These are phyloP conservation scores for Brachyistius frenatus DNA, from an alignment of 2,113 vertebrate species.

Conservation along the genomic window DNA sequence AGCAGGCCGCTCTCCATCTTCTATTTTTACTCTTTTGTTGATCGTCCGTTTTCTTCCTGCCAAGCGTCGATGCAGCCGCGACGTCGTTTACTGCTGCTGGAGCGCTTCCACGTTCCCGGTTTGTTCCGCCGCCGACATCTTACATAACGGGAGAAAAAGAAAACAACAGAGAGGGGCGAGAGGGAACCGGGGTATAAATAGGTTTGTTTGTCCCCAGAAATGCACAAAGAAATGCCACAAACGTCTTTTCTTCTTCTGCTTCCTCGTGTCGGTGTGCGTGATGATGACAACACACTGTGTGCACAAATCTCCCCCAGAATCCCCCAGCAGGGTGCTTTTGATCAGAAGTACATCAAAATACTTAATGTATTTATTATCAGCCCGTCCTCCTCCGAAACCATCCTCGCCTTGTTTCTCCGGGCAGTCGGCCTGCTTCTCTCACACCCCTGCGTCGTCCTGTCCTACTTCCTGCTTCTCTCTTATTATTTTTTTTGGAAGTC, in stretches of 20 bases:
- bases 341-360: background rate
- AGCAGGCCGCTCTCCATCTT: conserved; percentile 3
- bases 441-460: conserved; percentile 25
- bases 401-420: background rate
- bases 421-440: conserved; percentile 14
- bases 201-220: conserved; percentile 37
- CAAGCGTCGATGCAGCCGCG: conserved; percentile 5
- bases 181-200: conserved; percentile 32
- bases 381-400: background rate
- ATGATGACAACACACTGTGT: background rate
- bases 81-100: conserved; percentile 13
- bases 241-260: background rate
- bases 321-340: background rate
- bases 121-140: conserved; percentile 33
- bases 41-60: conserved; percentile 20
- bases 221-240: background rate
- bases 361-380: background rate
- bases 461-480: background rate
- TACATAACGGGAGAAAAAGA: conserved; percentile 37
- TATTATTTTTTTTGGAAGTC: conserved; percentile 19
- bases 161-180: conserved; percentile 14
- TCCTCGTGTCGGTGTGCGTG: background rate
- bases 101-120: background rate
- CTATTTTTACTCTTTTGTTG: conserved; percentile 46
- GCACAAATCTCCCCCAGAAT: background rate